phyloP scores from a whole-genome alignment of 2,888 invertebrate genomes.

The Campoplex nolae region DNA sequence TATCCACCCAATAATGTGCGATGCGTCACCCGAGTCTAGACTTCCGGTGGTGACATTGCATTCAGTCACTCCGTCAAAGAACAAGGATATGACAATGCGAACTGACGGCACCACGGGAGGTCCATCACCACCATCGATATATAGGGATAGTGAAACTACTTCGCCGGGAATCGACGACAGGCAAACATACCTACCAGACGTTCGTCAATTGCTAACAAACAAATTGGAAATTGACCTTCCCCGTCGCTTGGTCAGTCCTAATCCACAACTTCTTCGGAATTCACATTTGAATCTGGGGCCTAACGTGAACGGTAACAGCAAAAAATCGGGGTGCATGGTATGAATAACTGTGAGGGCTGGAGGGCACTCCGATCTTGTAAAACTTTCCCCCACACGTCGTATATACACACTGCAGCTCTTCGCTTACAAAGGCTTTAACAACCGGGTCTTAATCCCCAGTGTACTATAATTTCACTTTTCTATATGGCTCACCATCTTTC shows the following conservation, averaged over 20 bases:
- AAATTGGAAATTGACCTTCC: constrained; percentile 62
- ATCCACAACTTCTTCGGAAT: constrained; percentile 50
- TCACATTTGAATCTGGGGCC: constrained; percentile 21
- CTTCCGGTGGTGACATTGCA: constrained; percentile 35
- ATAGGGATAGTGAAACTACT: constrained; percentile 8
- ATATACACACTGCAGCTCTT: constrained; percentile 3
- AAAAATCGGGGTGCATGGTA: constrained; percentile 20
- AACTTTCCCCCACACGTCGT: constrained; percentile 9
- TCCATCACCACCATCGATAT: constrained; percentile 8
- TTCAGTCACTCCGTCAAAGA: not conserved
- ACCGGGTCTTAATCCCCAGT: constrained; percentile 6
- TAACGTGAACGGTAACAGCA: constrained; percentile 6
- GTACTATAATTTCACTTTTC: not conserved
- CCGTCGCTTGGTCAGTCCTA: constrained; percentile 26
- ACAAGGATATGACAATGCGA: constrained; percentile 18
- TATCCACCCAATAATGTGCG: constrained; percentile 7
- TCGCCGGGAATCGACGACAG: constrained; percentile 21
- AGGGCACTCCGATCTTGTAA: constrained; percentile 11
- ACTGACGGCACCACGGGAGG: constrained; percentile 46
- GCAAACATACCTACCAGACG: constrained; percentile 31
- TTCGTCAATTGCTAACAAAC: constrained; percentile 57
- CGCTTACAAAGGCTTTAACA: constrained; percentile 19
- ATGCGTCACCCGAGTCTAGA: constrained; percentile 39
- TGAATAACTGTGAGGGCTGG: constrained; percentile 65
- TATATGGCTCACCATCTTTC: not conserved